Evolutionary conservation across 2,797 vertebrate genomes (phyloP).

Genomic region (Psittacula echo): DNA sequence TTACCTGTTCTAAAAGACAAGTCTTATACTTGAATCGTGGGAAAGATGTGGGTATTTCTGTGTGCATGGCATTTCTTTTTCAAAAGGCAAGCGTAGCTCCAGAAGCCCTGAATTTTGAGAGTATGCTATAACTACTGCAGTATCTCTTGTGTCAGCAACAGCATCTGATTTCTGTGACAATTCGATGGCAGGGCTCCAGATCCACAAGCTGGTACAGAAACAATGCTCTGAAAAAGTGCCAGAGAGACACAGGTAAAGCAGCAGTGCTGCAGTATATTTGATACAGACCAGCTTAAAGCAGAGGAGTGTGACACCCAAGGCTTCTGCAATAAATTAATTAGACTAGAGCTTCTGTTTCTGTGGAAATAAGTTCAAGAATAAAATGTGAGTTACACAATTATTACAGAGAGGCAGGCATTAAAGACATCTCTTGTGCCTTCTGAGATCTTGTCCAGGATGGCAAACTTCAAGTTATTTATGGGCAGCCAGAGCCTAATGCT

Average conservation of each 20-base stretch:
- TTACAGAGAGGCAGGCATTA: neutral
- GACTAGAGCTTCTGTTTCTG: slow-evolving; percentile 13
- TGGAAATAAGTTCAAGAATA: neutral
- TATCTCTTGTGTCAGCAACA: neutral
- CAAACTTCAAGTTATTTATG: slow-evolving; percentile 37
- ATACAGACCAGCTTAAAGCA: neutral
- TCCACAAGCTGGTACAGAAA: neutral
- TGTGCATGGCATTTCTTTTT: neutral
- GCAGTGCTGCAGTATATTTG: fast-evolving
- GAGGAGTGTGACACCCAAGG: neutral
- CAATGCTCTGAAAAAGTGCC: neutral
- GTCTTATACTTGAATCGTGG: neutral
- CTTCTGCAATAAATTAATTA: slow-evolving; percentile 8
- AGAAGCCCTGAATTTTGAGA: neutral
- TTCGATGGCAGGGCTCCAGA: neutral
- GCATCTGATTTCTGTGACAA: neutral
- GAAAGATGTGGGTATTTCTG: neutral
- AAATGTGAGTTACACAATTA: neutral
- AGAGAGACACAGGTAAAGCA: neutral
- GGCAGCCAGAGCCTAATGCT: slow-evolving; percentile 2
- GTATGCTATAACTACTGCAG: neutral
- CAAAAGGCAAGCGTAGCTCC: neutral
- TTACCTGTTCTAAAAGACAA: neutral
- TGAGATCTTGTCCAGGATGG: neutral
- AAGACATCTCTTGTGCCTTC: neutral